Evolutionary conservation across 2,797 vertebrate genomes (phyloP).

Genomic region (Xenentodon cancila): DNA sequence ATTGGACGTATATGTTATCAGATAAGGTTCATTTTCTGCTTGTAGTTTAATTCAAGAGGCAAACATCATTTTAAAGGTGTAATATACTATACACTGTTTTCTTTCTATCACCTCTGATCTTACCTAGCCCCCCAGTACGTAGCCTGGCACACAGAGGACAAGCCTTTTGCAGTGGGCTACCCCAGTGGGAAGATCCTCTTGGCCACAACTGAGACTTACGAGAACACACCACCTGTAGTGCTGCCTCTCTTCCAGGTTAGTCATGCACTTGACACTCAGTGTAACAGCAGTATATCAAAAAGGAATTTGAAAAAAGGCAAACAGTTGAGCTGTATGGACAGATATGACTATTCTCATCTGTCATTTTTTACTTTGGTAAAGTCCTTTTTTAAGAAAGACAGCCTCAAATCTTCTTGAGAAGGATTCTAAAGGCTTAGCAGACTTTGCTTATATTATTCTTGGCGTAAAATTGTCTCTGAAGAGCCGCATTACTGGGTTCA

Average conservation of each 20-base stretch:
- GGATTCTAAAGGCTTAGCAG: neutral
- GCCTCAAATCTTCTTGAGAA: neutral
- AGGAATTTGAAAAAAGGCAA: neutral
- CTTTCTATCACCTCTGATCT: constrained; percentile 1
- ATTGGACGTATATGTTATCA: neutral
- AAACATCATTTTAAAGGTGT: too few relatives aligned
- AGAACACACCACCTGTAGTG: constrained; percentile 75
- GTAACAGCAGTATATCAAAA: neutral
- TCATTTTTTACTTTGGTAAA: neutral
- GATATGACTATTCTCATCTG: neutral
- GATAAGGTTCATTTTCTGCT: too few relatives aligned
- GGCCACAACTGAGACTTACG: constrained; percentile 68
- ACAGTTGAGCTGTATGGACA: too few relatives aligned
- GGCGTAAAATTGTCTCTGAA: neutral
- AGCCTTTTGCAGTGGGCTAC: constrained; percentile 84
- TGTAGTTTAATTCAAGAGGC: too few relatives aligned
- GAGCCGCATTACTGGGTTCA: neutral
- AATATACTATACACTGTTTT: too few relatives aligned
- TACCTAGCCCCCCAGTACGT: constrained; percentile 80
- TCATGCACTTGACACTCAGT: constrained; percentile 5
- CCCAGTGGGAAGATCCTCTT: constrained; percentile 83
- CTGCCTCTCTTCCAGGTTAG: constrained; percentile 82
- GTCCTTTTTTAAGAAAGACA: too few relatives aligned
- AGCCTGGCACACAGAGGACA: constrained; percentile 83
- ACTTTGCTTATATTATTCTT: neutral